Evolutionary conservation across 2,113 vertebrate genomes (phyloP).

Genomic region (Grantiella picta): DNA sequence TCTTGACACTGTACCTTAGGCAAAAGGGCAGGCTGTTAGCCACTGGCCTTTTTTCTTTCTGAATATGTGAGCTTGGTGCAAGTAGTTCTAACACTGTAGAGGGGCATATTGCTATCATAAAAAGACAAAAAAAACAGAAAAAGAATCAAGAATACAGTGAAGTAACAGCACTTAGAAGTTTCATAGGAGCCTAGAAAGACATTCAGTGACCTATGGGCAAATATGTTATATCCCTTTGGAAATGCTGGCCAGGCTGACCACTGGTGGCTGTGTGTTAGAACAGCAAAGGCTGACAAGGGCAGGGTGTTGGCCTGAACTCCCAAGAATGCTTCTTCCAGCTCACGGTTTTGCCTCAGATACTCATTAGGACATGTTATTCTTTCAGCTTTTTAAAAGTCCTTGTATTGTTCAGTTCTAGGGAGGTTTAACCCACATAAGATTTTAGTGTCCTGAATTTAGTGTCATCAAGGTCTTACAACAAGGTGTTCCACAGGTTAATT

Average conservation of each 20-base stretch:
- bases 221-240: not conserved
- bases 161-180: not conserved
- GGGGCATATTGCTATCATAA: not conserved
- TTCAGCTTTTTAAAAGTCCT: not conserved
- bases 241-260: not conserved
- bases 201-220: not conserved
- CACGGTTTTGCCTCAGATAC: not conserved
- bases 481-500: not conserved
- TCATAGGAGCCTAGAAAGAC: not conserved
- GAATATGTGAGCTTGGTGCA: not conserved
- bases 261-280: not conserved
- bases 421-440: not conserved
- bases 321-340: not conserved
- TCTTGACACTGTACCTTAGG: not conserved
- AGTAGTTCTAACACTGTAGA: not conserved
- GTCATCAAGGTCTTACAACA: not conserved
- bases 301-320: not conserved
- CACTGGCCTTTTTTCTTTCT: not conserved
- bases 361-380: not conserved
- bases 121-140: too few species aligned
- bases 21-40: not conserved
- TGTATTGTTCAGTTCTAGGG: not conserved
- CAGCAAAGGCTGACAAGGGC: not conserved
- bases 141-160: not conserved
- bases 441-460: not conserved